These are phyloP conservation scores for Drosophila simulans DNA, from an alignment of 1,140 invertebrate genomes.

Conservation along the genomic window DNA sequence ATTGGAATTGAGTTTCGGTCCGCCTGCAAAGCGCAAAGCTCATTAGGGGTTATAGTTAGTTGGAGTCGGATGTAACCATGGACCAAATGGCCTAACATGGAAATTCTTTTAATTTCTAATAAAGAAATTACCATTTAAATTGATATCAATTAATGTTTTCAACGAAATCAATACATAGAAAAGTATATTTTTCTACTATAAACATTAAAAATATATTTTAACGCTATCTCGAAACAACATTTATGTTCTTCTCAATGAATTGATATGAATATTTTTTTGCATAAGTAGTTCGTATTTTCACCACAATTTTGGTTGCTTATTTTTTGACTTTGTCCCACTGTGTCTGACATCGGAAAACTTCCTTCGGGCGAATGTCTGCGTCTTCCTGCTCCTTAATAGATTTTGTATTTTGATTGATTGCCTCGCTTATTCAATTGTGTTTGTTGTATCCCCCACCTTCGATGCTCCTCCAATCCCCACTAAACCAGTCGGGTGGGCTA, in stretches of 20 bases:
- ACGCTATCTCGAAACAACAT: no score
- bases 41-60: constrained; percentile 29
- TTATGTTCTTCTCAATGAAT: no score
- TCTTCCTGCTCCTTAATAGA: constrained; percentile 69
- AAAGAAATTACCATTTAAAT: no score
- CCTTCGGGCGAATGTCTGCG: constrained; percentile 49
- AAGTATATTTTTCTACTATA: no score
- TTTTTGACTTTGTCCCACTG: constrained; percentile 23
- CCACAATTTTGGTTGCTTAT: neutral
- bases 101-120: neutral
- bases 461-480: neutral
- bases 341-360: constrained; percentile 34
- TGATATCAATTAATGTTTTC: no score
- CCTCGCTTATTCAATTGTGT: constrained; percentile 81
- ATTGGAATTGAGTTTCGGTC: constrained; percentile 49
- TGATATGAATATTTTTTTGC: no score
- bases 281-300: neutral
- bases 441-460: constrained; percentile 24
- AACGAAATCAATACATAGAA: no score
- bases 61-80: constrained; percentile 3
- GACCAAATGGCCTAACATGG: neutral
- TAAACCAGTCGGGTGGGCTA: constrained; percentile 28
- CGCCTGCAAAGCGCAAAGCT: constrained; percentile 6
- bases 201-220: neutral
- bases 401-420: constrained; percentile 84